Percentiles rank a stretch among this genome's conserved stretches.
Conservation (phyloP, 2,113 vertebrate species). For the Bombycilla garrulus region DNA sequence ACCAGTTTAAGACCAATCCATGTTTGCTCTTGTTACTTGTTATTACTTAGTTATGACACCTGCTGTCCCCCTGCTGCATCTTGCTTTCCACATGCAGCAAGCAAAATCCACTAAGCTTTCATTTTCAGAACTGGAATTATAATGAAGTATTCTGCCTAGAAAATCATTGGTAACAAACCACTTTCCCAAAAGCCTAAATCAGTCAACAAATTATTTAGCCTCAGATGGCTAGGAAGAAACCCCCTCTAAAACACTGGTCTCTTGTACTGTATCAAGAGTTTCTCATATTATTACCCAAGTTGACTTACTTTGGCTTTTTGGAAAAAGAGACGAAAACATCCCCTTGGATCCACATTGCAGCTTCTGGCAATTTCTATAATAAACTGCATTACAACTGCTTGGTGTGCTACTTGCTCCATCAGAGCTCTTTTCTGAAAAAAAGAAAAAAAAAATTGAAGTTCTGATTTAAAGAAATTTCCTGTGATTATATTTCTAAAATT, state of each 20-base stretch:
- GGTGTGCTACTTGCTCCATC: conserved; percentile 98
- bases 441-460: not conserved
- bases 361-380: conserved; percentile 94
- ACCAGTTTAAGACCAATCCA: not conserved
- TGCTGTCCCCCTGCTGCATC: not conserved
- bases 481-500: not conserved
- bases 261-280: not conserved
- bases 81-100: not conserved
- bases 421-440: conserved; percentile 86
- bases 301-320: conserved; percentile 95
- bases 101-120: not conserved
- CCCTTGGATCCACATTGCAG: conserved; percentile 90
- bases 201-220: not conserved
- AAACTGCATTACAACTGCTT: conserved; percentile 97
- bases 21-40: not conserved
- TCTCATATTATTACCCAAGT: not conserved
- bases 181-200: not conserved
- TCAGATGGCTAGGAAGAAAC: not conserved
- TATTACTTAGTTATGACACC: not conserved
- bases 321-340: conserved; percentile 96
- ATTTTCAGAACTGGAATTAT: not conserved
- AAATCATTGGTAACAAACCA: not conserved
- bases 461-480: not conserved
- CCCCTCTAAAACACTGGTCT: not conserved
- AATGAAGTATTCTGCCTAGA: not conserved